These are phyloP conservation scores for Sipha maydis DNA, from an alignment of 2,888 invertebrate species.

Conservation along the genomic window DNA sequence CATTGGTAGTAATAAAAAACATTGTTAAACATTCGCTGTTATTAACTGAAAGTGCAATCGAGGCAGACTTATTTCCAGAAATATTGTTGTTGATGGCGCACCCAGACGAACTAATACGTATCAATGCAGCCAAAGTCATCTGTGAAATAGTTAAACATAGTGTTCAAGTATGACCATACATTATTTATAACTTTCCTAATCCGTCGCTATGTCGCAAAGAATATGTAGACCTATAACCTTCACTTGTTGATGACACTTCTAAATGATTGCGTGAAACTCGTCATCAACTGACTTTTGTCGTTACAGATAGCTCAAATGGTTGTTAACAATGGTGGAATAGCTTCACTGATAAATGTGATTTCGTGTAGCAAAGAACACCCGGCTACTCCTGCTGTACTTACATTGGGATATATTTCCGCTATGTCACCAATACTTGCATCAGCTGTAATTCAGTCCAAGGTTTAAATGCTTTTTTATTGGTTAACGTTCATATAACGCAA, in stretches of 20 bases:
- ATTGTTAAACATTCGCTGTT: conserved; percentile 81
- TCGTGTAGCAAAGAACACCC: conserved; percentile 72
- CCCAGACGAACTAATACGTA: conserved; percentile 76
- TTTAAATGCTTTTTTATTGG: conserved; percentile 64
- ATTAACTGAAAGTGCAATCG: conserved; percentile 79
- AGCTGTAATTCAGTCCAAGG: conserved; percentile 81
- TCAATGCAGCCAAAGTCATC: conserved; percentile 78
- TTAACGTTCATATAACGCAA: background rate
- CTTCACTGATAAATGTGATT: conserved; percentile 77
- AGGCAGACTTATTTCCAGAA: conserved; percentile 80
- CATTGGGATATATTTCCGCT: conserved; percentile 83
- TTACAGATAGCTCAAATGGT: conserved; percentile 78
- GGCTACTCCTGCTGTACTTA: conserved; percentile 77
- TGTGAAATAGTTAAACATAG: conserved; percentile 84
- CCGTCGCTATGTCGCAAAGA: background rate
- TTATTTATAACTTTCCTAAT: conserved; percentile 52
- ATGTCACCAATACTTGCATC: conserved; percentile 82
- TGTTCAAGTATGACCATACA: conserved; percentile 75
- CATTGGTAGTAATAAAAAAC: conserved; percentile 75
- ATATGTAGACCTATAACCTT: conserved; percentile 74
- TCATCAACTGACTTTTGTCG: background rate
- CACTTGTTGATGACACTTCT: background rate
- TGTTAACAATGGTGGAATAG: conserved; percentile 83
- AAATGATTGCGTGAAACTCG: background rate
- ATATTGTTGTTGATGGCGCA: conserved; percentile 79